These are phyloP conservation scores for Brachyopa scutellaris DNA, from an alignment of 2,888 invertebrate species.

Conservation along the genomic window DNA sequence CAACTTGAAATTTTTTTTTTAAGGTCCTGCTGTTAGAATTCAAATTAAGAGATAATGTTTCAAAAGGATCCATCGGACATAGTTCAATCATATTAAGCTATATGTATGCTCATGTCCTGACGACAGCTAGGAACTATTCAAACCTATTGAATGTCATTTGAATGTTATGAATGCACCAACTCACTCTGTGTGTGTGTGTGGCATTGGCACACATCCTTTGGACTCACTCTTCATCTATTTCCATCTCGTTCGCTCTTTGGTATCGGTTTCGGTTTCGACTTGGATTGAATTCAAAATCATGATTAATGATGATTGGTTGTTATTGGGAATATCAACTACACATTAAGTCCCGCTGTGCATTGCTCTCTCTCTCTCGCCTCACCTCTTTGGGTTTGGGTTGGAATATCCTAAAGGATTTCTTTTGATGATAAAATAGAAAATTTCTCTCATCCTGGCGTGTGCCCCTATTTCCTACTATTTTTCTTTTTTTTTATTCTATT, in stretches of 20 bases:
- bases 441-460: slow-evolving; percentile 52
- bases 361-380: neutral
- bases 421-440: slow-evolving; percentile 61
- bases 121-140: slow-evolving; percentile 3
- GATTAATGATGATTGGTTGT: slow-evolving; percentile 72
- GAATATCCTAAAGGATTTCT: slow-evolving; percentile 45
- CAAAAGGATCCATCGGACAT: slow-evolving; percentile 34
- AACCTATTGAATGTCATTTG: slow-evolving; percentile 39
- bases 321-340: slow-evolving; percentile 72
- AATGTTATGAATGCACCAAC: slow-evolving; percentile 51
- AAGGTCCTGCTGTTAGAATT: slow-evolving; percentile 16
- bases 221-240: neutral
- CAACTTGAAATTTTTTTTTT: no score
- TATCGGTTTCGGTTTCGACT: slow-evolving; percentile 36
- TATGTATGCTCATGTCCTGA: slow-evolving; percentile 9
- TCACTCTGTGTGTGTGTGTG: no score
- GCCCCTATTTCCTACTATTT: slow-evolving; percentile 20
- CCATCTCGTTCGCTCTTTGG: neutral
- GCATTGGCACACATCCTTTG: slow-evolving; percentile 21
- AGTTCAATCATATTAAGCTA: slow-evolving; percentile 46
- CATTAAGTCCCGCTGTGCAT: slow-evolving; percentile 54
- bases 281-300: slow-evolving; percentile 70
- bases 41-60: slow-evolving; percentile 54
- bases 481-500: slow-evolving; percentile 20
- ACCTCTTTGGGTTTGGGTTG: no score